Evolutionary conservation across 2,113 vertebrate genomes (phyloP).

Genomic region (Herpailurus yagouaroundi): DNA sequence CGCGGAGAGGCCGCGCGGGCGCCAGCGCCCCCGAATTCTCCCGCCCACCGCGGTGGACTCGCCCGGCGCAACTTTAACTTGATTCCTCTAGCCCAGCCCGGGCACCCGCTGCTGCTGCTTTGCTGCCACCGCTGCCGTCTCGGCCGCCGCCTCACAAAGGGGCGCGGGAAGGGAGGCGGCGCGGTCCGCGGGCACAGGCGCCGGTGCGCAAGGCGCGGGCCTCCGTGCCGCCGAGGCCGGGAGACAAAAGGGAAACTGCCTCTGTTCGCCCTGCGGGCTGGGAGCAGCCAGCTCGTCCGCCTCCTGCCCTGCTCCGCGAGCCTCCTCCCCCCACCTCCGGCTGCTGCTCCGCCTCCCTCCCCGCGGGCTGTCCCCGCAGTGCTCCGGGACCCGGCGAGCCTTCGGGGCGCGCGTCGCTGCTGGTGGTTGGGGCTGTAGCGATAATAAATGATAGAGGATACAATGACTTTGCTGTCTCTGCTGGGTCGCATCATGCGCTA

Average conservation of each 20-base stretch:
- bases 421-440: slow-evolving; percentile 77
- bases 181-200: slow-evolving; percentile 15
- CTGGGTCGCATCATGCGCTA: slow-evolving; percentile 99
- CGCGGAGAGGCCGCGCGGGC: not conserved
- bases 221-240: not conserved
- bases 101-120: slow-evolving; percentile 10
- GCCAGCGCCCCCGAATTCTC: not conserved
- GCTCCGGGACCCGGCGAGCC: slow-evolving; percentile 56
- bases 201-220: slow-evolving; percentile 6
- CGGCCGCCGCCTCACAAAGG: slow-evolving; percentile 68
- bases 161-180: slow-evolving; percentile 41
- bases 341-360: slow-evolving; percentile 15
- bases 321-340: not conserved
- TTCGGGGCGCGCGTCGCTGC: slow-evolving; percentile 75
- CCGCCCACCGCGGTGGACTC: not conserved
- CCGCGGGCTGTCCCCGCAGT: not conserved
- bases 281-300: not conserved
- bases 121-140: not conserved
- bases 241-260: slow-evolving; percentile 75
- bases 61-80: slow-evolving; percentile 64
- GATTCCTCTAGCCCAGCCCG: not conserved
- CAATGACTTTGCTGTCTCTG: slow-evolving; percentile 99
- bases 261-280: not conserved
- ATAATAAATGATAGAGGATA: slow-evolving; percentile 98
- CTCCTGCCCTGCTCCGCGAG: not conserved